Conservation (phyloP, 2,888 invertebrate species). For the Pollenia griseotomentosa region DNA sequence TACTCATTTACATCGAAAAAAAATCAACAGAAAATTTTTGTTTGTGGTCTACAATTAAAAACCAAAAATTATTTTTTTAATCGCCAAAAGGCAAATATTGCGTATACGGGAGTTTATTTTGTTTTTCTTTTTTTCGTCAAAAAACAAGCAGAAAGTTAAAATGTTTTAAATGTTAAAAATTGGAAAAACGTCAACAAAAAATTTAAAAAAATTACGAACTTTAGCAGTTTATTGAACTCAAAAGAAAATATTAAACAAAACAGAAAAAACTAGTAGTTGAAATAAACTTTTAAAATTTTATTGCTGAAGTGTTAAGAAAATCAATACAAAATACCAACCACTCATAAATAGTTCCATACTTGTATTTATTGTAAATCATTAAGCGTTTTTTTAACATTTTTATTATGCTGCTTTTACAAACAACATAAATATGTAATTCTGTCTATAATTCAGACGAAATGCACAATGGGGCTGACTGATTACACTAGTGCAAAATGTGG, state of each 20-base stretch:
- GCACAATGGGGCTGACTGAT: too few species aligned
- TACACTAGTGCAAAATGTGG: too few species aligned
- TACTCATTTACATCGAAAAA: neutral
- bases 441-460: neutral
- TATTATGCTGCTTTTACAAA: constrained; percentile 13
- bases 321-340: neutral
- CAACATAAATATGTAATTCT: neutral
- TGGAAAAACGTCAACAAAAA: constrained; percentile 35
- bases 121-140: neutral
- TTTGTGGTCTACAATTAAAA: neutral
- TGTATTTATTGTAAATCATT: constrained; percentile 40
- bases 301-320: constrained; percentile 38
- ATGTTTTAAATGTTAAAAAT: neutral
- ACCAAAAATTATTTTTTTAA: neutral
- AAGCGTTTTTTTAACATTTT: constrained; percentile 29
- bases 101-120: constrained; percentile 11
- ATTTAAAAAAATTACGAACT: constrained; percentile 33
- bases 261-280: constrained; percentile 9
- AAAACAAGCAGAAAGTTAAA: constrained; percentile 15
- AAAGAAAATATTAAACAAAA: constrained; percentile 24
- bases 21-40: constrained; percentile 11
- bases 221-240: constrained; percentile 68
- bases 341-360: neutral
- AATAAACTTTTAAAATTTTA: constrained; percentile 42
- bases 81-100: constrained; percentile 22